phyloP scores from a whole-genome alignment of 2,888 invertebrate species.

The Rhamnusium bicolor region DNA sequence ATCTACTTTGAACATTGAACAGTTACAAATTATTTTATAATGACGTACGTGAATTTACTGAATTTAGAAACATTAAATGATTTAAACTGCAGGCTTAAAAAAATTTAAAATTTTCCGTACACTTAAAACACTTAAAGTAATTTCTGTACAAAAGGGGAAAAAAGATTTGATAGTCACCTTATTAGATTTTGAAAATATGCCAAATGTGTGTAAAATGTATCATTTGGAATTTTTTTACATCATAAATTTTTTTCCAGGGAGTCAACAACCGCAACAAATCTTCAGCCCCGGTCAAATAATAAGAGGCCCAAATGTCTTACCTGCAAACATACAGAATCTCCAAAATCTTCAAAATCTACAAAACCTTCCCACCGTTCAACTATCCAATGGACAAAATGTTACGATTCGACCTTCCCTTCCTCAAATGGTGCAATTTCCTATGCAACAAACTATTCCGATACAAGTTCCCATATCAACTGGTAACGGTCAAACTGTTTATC shows the following conservation, averaged over 20 bases:
- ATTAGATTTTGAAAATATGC: too few relatives aligned
- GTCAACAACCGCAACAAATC: slow-evolving; percentile 74
- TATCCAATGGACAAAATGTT: slow-evolving; percentile 82
- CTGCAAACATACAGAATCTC: slow-evolving; percentile 83
- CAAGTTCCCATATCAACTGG: slow-evolving; percentile 89
- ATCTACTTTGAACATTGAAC: too few relatives aligned
- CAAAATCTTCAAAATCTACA: slow-evolving; percentile 79
- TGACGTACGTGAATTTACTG: too few relatives aligned
- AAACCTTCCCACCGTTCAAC: slow-evolving; percentile 74
- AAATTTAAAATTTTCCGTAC: too few relatives aligned
- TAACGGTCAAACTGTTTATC: slow-evolving; percentile 95
- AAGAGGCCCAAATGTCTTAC: slow-evolving; percentile 79
- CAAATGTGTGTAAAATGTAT: too few relatives aligned
- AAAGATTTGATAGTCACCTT: too few relatives aligned
- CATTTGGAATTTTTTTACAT: too few relatives aligned
- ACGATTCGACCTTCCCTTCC: slow-evolving; percentile 75
- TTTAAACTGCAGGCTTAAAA: too few relatives aligned
- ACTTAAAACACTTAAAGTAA: too few relatives aligned
- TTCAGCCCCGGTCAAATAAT: slow-evolving; percentile 83
- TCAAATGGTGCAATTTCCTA: slow-evolving; percentile 76
- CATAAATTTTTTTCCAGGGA: slow-evolving; percentile 63
- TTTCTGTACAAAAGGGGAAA: too few relatives aligned
- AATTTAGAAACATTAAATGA: too few relatives aligned
- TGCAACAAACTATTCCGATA: slow-evolving; percentile 88
- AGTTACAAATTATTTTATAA: too few relatives aligned